These are phyloP conservation scores for Esox niger DNA, from an alignment of 2,113 vertebrate species.

Conservation along the genomic window DNA sequence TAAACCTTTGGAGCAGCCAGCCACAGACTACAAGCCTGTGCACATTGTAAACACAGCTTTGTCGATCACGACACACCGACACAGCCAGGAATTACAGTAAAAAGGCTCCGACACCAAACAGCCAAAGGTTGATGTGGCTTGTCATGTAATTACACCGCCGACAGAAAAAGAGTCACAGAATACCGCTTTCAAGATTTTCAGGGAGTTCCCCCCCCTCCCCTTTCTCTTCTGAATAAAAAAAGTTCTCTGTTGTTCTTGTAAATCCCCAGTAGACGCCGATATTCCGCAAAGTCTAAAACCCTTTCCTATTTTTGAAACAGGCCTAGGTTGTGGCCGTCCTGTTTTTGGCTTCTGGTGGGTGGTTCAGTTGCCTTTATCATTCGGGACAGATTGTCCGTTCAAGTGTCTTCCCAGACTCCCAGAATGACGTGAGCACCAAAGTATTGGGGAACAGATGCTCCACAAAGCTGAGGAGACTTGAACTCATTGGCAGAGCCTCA, in stretches of 20 bases:
- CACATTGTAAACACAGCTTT: conserved; percentile 68
- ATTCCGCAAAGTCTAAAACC: no score
- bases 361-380: background rate
- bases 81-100: conserved; percentile 41
- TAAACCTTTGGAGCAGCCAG: conserved; percentile 72
- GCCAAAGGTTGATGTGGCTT: conserved; percentile 55
- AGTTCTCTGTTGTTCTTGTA: conserved; percentile 13
- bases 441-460: conserved; percentile 83
- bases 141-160: conserved; percentile 59
- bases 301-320: background rate
- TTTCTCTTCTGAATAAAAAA: conserved; percentile 13
- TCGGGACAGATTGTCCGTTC: conserved; percentile 13
- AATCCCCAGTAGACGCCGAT: background rate
- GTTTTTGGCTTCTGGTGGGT: background rate
- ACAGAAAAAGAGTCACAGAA: conserved; percentile 50
- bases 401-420: conserved; percentile 29
- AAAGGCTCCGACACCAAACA: conserved; percentile 55
- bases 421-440: conserved; percentile 75
- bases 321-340: background rate
- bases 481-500: conserved; percentile 79
- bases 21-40: conserved; percentile 38
- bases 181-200: conserved; percentile 48
- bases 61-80: conserved; percentile 63
- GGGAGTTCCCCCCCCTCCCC: background rate
- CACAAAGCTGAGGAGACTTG: conserved; percentile 83